Conservation (phyloP, 2,797 vertebrate genomes). For the Spheniscus humboldti region DNA sequence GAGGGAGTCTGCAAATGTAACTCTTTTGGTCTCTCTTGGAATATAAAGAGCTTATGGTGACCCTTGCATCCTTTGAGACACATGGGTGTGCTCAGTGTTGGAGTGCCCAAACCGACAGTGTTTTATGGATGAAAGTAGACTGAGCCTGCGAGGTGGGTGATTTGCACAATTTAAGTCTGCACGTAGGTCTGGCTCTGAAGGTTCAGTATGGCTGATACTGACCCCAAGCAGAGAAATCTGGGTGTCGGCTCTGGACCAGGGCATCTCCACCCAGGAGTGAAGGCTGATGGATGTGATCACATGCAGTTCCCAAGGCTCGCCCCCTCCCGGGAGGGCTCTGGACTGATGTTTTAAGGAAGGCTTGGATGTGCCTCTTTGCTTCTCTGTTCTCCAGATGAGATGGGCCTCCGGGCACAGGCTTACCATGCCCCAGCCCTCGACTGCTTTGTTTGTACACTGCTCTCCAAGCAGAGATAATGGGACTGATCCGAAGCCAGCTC, state of each 20-base stretch:
- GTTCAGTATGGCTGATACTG: not conserved
- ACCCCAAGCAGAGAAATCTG: not conserved
- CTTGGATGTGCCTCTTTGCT: not conserved
- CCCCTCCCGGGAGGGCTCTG: not conserved
- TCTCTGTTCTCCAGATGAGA: not conserved
- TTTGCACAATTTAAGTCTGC: not conserved
- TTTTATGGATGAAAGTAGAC: not conserved
- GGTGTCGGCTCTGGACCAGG: not conserved
- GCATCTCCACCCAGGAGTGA: not conserved
- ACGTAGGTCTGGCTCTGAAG: not conserved
- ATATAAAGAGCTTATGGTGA: not conserved
- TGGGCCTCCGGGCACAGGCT: not conserved
- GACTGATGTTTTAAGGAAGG: not conserved
- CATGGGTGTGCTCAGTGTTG: not conserved
- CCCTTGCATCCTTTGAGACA: not conserved
- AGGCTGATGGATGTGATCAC: not conserved
- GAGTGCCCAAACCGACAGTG: not conserved
- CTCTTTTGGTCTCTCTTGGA: not conserved
- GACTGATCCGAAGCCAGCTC: conserved; percentile 35
- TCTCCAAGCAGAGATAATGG: conserved; percentile 27
- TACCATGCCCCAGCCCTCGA: not conserved
- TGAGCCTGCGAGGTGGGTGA: not conserved
- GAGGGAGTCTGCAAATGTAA: not conserved
- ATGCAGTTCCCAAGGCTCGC: accelerated
- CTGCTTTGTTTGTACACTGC: not conserved